Conservation (phyloP, 2,113 vertebrate genomes). For the Tursiops truncatus region DNA sequence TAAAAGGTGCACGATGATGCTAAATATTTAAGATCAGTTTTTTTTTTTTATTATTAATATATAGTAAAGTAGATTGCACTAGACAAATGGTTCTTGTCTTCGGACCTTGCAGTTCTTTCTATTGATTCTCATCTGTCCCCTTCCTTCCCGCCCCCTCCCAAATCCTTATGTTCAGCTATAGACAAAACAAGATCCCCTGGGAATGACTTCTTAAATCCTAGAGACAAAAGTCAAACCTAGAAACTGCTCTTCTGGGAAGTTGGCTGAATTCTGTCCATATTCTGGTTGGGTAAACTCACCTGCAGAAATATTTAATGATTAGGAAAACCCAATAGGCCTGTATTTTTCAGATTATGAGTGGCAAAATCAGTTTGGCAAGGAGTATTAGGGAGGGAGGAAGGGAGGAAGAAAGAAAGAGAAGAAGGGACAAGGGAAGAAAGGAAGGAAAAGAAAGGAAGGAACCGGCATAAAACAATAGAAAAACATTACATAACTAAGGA, state of each 20-base stretch:
- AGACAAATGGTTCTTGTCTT: not conserved
- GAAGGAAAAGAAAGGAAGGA: not conserved
- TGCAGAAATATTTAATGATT: not conserved
- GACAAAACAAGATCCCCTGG: not conserved
- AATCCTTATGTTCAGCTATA: not conserved
- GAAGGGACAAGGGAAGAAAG: no score
- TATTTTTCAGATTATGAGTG: constrained; percentile 21
- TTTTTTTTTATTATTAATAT: not conserved
- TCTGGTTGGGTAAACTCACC: not conserved
- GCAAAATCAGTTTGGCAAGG: not conserved
- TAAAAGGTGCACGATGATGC: not conserved
- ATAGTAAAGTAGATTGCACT: not conserved
- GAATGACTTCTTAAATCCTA: not conserved
- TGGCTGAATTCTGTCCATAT: not conserved
- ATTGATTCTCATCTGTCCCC: not conserved
- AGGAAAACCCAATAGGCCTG: not conserved
- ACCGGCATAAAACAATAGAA: not conserved
- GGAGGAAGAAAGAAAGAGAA: no score
- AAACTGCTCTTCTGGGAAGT: not conserved
- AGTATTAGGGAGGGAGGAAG: not conserved
- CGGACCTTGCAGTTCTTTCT: not conserved
- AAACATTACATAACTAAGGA: not conserved
- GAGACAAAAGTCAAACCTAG: constrained; percentile 7
- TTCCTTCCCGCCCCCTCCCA: not conserved
- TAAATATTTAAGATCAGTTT: constrained; percentile 20